These are phyloP conservation scores for Girardia tigrina DNA, from an alignment of 2,888 invertebrate genomes.

Conservation along the genomic window DNA sequence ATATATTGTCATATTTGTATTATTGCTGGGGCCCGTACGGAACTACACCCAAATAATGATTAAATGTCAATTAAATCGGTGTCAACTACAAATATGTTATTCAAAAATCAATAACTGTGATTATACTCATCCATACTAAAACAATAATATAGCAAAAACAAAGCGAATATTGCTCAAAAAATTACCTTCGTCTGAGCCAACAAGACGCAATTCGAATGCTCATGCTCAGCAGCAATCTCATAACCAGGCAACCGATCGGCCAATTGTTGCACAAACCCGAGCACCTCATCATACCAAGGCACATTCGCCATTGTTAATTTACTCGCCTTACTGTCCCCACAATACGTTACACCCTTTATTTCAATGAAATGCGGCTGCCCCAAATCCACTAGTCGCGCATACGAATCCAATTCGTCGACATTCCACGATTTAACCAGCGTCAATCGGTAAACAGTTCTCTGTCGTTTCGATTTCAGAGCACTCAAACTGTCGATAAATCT, in stretches of 20 bases:
- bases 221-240: conserved; percentile 55
- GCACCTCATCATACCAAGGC: conserved; percentile 56
- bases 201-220: conserved; percentile 56
- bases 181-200: conserved; percentile 54
- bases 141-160: too few species aligned
- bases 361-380: conserved; percentile 57
- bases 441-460: conserved; percentile 56
- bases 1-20: too few species aligned
- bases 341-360: conserved; percentile 57
- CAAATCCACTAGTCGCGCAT: conserved; percentile 53
- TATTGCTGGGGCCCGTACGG: too few species aligned
- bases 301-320: conserved; percentile 56
- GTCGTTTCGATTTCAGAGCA: conserved; percentile 54
- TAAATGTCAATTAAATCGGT: too few species aligned
- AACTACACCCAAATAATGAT: too few species aligned
- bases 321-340: conserved; percentile 54
- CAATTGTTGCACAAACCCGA: conserved; percentile 52
- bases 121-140: too few species aligned
- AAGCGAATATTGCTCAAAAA: background rate
- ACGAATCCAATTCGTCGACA: conserved; percentile 54
- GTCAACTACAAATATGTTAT: too few species aligned
- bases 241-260: conserved; percentile 51
- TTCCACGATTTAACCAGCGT: conserved; percentile 56
- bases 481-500: conserved; percentile 53
- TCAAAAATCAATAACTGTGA: too few species aligned